Percentiles rank a stretch among this genome's conserved stretches.
These are phyloP conservation scores for Vespertilio murinus DNA, from an alignment of 2,797 vertebrate genomes.

Conservation along the genomic window DNA sequence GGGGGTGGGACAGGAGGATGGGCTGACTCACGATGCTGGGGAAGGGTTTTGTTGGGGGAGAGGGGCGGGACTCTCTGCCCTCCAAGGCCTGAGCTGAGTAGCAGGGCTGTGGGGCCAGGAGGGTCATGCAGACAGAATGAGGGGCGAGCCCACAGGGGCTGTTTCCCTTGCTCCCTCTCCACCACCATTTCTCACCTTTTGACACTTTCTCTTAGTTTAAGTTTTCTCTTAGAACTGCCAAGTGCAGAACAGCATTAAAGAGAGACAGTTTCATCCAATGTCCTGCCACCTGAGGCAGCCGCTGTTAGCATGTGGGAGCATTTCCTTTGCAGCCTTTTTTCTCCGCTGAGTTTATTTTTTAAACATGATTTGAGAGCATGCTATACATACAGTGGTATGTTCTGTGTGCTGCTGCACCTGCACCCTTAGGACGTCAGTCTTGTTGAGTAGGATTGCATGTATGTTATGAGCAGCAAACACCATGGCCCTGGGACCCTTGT, in stretches of 20 bases:
- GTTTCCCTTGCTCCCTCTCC: not conserved
- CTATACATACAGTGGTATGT: not conserved
- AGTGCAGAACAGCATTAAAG: not conserved
- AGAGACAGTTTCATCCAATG: not conserved
- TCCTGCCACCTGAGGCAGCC: not conserved
- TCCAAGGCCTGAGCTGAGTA: not conserved
- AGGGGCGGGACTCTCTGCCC: too few species aligned
- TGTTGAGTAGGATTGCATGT: fast-evolving
- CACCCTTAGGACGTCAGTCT: not conserved
- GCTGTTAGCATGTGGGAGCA: not conserved
- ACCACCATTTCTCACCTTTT: not conserved
- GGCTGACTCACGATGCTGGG: not conserved
- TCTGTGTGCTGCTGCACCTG: not conserved
- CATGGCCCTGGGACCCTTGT: not conserved
- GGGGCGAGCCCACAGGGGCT: not conserved
- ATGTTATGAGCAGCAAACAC: too few species aligned
- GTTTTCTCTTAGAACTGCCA: not conserved
- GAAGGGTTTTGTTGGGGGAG: fast-evolving
- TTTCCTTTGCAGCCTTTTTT: not conserved
- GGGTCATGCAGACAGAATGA: too few species aligned
- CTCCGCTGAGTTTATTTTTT: not conserved
- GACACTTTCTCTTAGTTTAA: not conserved
- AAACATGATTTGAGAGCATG: not conserved
- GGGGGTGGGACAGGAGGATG: not conserved
- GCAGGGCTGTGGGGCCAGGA: fast-evolving